Conservation (phyloP, 2,888 invertebrate genomes). For the Lepidonotus clava region DNA sequence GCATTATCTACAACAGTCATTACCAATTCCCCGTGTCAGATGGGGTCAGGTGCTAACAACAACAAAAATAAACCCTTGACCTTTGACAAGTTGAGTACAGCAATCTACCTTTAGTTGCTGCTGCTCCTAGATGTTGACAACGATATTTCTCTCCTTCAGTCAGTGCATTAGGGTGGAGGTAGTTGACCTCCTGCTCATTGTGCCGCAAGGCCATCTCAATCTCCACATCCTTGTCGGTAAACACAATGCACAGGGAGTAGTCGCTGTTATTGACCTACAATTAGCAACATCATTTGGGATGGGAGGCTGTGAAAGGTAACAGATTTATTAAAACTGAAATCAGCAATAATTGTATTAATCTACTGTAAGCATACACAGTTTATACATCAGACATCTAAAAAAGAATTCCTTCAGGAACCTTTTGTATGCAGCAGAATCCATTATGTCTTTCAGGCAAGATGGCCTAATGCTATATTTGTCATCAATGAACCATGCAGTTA, state of each 20-base stretch:
- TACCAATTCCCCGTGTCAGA: too few species aligned
- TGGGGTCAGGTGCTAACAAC: background rate
- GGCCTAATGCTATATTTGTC: too few species aligned
- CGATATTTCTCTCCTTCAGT: background rate
- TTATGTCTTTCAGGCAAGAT: too few species aligned
- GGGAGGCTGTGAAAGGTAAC: background rate
- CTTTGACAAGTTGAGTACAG: background rate
- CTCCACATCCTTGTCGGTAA: background rate
- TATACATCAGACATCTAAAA: background rate
- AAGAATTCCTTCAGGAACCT: background rate
- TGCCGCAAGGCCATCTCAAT: background rate
- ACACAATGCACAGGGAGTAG: background rate
- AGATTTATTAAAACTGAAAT: background rate
- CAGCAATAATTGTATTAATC: background rate
- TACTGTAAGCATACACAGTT: background rate
- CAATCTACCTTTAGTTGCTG: background rate
- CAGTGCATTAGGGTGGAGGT: background rate
- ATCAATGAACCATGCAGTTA: too few species aligned
- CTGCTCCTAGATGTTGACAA: background rate
- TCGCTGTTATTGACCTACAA: background rate
- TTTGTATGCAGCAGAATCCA: background rate
- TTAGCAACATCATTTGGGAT: background rate
- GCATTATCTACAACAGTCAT: background rate
- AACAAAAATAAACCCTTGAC: background rate
- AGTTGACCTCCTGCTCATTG: background rate